Base-by-base conservation (phyloP, 2,113 vertebrate species). In the Tylochromis polylepis region DNA sequence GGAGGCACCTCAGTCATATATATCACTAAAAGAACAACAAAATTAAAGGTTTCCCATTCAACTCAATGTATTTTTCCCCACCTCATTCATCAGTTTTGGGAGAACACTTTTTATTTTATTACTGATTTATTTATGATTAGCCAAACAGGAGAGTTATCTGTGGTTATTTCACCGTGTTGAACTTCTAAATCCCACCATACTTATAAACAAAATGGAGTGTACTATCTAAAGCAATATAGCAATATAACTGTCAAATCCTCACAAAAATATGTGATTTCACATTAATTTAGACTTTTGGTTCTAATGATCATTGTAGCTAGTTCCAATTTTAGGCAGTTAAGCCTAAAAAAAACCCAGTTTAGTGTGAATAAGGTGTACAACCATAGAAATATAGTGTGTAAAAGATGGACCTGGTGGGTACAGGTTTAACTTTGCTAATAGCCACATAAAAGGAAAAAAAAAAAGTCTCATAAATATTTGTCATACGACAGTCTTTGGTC, bases 291-390 rank as follows among this genome's bases (percentile, higher is more conserved):
- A 31, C 29, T 75, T 29, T 49, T 27, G 41, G 15, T 49, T 8
- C 1, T 8, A 75, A 12, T 0, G 41, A 75, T 75, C 0, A 31
- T 31, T 51, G 41, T 8, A 5, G 14, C 24, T 3, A 8, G 24
- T 24, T 57, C 55, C 11, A 57, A 12, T 57, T 24, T 22, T 57
- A 24, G 5, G 55, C 46, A 43, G 36, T 9, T n/a, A 43, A 43
- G 38, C 36, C 36, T 16, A 43, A 43, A 70, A 31, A 16, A 4
- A 15, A n/a, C n/a, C 12, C 14, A 46, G 38, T 46, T 72, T 16
- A 72, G 1, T 72, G 65, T 72, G 38, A 43, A 43, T 27, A 46
- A 0, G 65, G 38, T 41, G 65, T 70, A 22, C 36, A 22, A 11
- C 36, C n/a, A 41, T 65, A 67, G 36, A 67, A 41, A 7, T 7